Base-by-base conservation (phyloP, 30 jellyfish, hydroid and myxozoan genomes). In the Turritopsis dohrnii region DNA sequence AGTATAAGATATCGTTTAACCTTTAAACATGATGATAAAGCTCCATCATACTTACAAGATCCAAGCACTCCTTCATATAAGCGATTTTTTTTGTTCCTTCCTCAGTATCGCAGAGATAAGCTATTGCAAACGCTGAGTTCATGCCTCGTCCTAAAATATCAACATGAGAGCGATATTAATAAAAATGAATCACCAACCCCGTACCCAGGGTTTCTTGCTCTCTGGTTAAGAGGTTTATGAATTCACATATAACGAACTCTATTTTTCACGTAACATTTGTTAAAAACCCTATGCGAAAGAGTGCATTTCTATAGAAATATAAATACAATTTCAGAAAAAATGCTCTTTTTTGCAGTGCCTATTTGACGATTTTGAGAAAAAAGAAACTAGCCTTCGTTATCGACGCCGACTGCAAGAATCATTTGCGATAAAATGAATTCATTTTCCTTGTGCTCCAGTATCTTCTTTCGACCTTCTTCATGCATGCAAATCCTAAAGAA, bases 101-200 rank as follows among this genome's bases (percentile, higher is more conserved):
- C 66, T 83, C 95, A 20, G 80, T 84, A 52, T 87, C 95, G 79
- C 98, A 92, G 16, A 92, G 76, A 75, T 92, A 85, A 17, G 96
- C 98, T 84, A 92, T 41, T 0, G 98, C 95, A 79, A 84, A 92
- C 3, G 98, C 98, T 27, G 96, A 83, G 76, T 92, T 92, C 95
- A 92, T 84, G 22, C 98, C 98, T 1, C 94, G 84, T 8, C 98
- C 98, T 92, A 21, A 21, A 0, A 79, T 71, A 54, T 16, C 21
- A 1, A 0, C 54, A 21, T 16, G 28, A 18, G 29, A 18, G 41
- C 28, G 20, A 52, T 81, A 60, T n/a, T n/a, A n/a, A n/a, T 54
- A 54, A 16, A 54, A 54, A 54, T 16, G 18, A 54, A 54, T 54
- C 19, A 18, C 18, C n/a, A 54, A n/a, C n/a, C n/a, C n/a, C n/a